Conservation (phyloP, 2,888 invertebrate species). For the Pilophorus perplexus region DNA sequence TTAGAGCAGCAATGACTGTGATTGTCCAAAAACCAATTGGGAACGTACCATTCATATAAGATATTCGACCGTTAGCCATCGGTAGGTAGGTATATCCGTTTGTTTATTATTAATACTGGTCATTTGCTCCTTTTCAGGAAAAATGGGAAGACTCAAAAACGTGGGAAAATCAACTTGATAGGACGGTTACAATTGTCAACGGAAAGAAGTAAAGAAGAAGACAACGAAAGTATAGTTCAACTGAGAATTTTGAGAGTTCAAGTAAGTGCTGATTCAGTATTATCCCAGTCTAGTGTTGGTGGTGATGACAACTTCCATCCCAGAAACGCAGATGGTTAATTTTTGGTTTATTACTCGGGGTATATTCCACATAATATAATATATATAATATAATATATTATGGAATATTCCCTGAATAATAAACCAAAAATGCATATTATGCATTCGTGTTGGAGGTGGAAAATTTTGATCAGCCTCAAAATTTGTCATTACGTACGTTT, state of each 20-base stretch:
- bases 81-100: background rate
- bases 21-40: background rate
- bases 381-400: no score
- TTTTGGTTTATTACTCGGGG: background rate
- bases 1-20: background rate
- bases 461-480: no score
- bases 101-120: background rate
- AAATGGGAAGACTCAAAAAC: slow-evolving; percentile 88
- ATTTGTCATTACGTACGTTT: no score
- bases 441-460: no score
- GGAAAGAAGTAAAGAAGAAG: slow-evolving; percentile 92
- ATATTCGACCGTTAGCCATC: background rate
- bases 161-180: slow-evolving; percentile 95
- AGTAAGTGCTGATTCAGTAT: slow-evolving; percentile 52
- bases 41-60: no score
- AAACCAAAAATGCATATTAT: no score
- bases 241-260: slow-evolving; percentile 84
- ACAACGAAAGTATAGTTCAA: slow-evolving; percentile 97
- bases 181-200: slow-evolving; percentile 93
- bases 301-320: background rate
- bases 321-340: background rate
- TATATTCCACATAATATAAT: background rate
- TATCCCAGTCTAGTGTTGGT: no score
- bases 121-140: slow-evolving; percentile 73
- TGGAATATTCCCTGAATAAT: no score